phyloP scores from a whole-genome alignment of 1,140 invertebrate species.

The Cataglyphis hispanica region DNA sequence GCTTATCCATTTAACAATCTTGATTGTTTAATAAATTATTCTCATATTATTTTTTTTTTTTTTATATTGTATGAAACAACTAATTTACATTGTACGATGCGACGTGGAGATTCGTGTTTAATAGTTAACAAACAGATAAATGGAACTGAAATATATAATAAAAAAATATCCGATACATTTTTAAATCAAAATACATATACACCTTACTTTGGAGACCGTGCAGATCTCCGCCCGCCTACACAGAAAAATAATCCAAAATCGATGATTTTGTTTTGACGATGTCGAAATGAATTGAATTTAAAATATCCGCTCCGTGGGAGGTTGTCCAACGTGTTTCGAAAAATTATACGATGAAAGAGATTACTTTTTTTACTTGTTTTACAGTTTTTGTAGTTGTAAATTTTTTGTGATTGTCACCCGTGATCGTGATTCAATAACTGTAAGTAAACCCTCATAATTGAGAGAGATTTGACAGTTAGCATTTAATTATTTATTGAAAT shows the following conservation, averaged over 20 bases:
- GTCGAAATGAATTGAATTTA: constrained; percentile 6
- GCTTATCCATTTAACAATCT: background rate
- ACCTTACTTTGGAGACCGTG: background rate
- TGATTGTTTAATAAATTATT: background rate
- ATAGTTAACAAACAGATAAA: background rate
- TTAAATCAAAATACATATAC: constrained; percentile 16
- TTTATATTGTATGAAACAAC: background rate
- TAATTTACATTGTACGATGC: background rate
- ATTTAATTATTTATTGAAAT: background rate
- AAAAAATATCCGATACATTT: background rate
- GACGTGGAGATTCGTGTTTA: background rate
- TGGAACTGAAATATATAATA: background rate
- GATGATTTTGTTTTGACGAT: background rate
- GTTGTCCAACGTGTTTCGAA: background rate
- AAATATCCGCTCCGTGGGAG: background rate
- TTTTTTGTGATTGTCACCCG: background rate
- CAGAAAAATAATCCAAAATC: background rate
- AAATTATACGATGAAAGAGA: background rate
- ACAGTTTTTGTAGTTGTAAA: background rate
- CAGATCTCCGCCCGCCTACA: background rate
- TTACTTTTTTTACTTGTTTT: background rate
- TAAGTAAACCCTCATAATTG: background rate
- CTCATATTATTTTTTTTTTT: background rate
- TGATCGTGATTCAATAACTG: background rate
- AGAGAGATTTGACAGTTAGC: background rate